These are phyloP conservation scores for Nylanderia fulva DNA, from an alignment of 1,140 invertebrate species.

Conservation along the genomic window DNA sequence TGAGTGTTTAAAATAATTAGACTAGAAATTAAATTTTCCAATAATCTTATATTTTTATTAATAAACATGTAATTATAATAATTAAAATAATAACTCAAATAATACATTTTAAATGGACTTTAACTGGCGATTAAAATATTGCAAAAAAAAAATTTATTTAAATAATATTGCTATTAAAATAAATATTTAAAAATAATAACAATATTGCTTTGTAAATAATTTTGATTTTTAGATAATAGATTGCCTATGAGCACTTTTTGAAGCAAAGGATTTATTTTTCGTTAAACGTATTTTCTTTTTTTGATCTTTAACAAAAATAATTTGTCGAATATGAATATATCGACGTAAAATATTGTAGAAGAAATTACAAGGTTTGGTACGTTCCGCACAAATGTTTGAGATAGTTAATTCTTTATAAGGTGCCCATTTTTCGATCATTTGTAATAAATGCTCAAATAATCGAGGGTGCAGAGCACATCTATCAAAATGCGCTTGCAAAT, in stretches of 20 bases:
- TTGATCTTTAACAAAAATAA: neutral
- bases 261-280: neutral
- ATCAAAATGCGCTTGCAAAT: constrained; percentile 4
- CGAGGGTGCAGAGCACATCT: neutral
- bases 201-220: neutral
- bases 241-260: neutral
- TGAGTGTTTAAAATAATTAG: no score
- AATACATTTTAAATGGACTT: no score
- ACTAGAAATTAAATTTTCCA: no score
- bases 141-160: no score
- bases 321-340: constrained; percentile 4
- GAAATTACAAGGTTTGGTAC: neutral
- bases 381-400: neutral
- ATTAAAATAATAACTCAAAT: no score
- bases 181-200: no score
- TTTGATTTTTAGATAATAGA: constrained; percentile 8
- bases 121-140: no score
- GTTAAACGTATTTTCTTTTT: no score
- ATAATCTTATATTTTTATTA: no score
- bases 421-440: constrained; percentile 1
- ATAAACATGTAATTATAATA: no score
- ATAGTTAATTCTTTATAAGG: neutral
- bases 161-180: no score
- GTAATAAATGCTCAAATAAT: constrained; percentile 3
- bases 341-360: neutral